Evolutionary conservation across 1,140 invertebrate genomes (phyloP).

Genomic region (Caenorhabditis tropicalis): DNA sequence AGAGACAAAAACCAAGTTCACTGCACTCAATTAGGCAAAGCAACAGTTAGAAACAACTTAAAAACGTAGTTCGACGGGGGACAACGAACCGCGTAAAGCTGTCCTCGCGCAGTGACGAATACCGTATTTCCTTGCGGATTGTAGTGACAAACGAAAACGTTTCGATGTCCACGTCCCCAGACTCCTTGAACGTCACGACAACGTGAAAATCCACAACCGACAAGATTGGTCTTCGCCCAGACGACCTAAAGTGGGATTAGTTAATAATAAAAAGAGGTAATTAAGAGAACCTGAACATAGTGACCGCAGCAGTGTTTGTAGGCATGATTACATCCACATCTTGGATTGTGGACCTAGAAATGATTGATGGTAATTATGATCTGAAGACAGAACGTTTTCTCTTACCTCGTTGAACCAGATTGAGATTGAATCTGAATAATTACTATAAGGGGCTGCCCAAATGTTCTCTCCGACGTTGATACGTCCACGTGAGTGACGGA

Average conservation of each 20-base stretch:
- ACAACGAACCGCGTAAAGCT: constrained; percentile 66
- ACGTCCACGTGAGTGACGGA: constrained; percentile 69
- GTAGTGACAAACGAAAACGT: constrained; percentile 71
- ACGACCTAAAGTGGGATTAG: constrained; percentile 63
- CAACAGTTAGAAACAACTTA: constrained; percentile 28
- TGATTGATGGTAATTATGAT: constrained; percentile 23
- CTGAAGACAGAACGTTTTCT: not conserved
- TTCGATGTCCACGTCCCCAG: constrained; percentile 62
- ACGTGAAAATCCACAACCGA: constrained; percentile 69
- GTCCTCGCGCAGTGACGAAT: constrained; percentile 63
- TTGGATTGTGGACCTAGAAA: constrained; percentile 63
- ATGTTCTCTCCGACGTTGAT: constrained; percentile 71
- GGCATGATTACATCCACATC: constrained; percentile 69
- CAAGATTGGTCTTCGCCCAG: constrained; percentile 69
- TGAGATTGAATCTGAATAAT: constrained; percentile 69
- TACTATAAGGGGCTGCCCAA: constrained; percentile 70
- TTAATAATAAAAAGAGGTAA: not conserved
- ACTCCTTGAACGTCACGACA: constrained; percentile 68
- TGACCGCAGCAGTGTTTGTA: constrained; percentile 72
- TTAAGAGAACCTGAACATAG: constrained; percentile 67
- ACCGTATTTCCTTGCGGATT: constrained; percentile 72
- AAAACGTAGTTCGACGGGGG: constrained; percentile 21
- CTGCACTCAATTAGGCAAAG: constrained; percentile 32
- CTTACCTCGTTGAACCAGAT: constrained; percentile 71
- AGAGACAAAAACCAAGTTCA: constrained; percentile 2